A percentile compares a stretch with the other conserved stretches of the same genome.
These are phyloP conservation scores for Percina caprodes DNA, from an alignment of 2,113 vertebrate genomes.

Conservation along the genomic window DNA sequence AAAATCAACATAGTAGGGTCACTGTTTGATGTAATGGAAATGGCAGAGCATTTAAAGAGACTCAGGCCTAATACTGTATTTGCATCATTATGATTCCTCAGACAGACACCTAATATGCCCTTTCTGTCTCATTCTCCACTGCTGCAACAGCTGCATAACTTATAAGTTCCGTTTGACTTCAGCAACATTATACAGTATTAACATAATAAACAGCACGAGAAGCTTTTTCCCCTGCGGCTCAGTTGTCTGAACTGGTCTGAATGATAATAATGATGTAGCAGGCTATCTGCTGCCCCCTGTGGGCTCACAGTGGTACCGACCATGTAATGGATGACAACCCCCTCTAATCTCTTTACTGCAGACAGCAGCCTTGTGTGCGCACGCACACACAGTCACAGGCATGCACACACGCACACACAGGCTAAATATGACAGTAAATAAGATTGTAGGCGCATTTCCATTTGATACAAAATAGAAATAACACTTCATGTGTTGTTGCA, in stretches of 20 bases:
- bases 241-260: not conserved
- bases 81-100: slow-evolving; percentile 10
- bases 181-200: slow-evolving; percentile 1
- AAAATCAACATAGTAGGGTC: slow-evolving; percentile 47
- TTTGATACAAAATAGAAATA: slow-evolving; percentile 24
- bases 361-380: slow-evolving; percentile 17
- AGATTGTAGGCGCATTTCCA: slow-evolving; percentile 32
- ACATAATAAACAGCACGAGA: slow-evolving; percentile 17
- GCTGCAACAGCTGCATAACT: slow-evolving; percentile 23
- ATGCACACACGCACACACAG: not conserved
- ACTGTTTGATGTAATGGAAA: slow-evolving; percentile 45
- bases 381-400: not conserved
- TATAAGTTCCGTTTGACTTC: slow-evolving; percentile 5
- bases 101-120: not conserved
- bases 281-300: slow-evolving; percentile 72
- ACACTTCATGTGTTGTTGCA: not conserved
- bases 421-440: slow-evolving; percentile 50
- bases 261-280: slow-evolving; percentile 24
- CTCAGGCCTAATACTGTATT: not conserved
- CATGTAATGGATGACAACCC: slow-evolving; percentile 20
- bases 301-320: slow-evolving; percentile 31
- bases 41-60: slow-evolving; percentile 38
- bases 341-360: slow-evolving; percentile 66
- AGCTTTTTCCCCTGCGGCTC: slow-evolving; percentile 27
- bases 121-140: slow-evolving; percentile 5